Percentiles rank a stretch among this genome's conserved stretches.
Evolutionary conservation across 2,113 vertebrate species (phyloP).

Genomic region (Lophura nycthemera): DNA sequence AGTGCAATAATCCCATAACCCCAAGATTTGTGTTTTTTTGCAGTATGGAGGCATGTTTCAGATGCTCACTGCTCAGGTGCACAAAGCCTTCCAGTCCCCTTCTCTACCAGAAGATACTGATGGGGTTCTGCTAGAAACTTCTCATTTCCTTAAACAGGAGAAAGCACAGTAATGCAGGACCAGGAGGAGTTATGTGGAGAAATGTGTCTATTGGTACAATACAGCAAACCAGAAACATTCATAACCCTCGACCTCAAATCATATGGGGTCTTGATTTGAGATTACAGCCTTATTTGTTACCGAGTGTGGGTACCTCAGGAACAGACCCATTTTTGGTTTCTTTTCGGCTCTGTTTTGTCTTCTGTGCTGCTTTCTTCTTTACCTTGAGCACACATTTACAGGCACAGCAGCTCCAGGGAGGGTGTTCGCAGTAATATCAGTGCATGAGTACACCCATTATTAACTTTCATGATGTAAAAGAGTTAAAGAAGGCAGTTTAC

Average conservation of each 20-base stretch:
- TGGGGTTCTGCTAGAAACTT: not conserved
- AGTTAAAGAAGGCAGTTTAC: not conserved
- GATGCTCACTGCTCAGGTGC: not conserved
- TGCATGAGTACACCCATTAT: not conserved
- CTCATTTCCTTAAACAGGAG: not conserved
- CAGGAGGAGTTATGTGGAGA: not conserved
- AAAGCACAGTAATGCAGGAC: not conserved
- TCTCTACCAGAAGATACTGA: not conserved
- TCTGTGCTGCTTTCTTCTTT: not conserved
- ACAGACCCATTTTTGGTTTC: not conserved
- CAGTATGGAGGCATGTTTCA: not conserved
- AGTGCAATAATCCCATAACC: not conserved
- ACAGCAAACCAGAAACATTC: not conserved
- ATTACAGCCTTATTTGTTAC: not conserved
- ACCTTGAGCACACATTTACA: not conserved
- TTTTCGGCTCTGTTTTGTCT: not conserved
- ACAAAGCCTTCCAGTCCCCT: not conserved
- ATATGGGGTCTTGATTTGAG: not conserved
- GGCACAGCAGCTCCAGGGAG: not conserved
- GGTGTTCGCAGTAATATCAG: not conserved
- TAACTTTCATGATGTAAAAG: not conserved
- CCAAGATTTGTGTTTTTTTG: not conserved
- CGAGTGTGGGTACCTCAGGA: not conserved
- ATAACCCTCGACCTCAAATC: not conserved
- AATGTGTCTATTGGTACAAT: not conserved